Base-by-base conservation (phyloP, 2,113 vertebrate species). In the Oceanites oceanicus region DNA sequence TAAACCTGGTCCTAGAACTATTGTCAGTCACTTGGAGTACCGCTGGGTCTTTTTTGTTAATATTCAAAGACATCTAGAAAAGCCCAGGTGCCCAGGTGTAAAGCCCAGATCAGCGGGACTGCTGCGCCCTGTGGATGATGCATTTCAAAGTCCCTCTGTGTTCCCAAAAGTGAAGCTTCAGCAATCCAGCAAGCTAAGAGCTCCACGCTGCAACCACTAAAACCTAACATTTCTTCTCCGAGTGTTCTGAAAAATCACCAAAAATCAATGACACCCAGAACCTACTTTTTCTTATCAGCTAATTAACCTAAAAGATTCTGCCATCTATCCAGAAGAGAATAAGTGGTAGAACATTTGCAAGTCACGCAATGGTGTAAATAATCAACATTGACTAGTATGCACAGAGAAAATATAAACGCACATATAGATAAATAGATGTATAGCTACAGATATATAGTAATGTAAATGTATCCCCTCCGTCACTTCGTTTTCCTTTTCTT, bases 361-460 rank as follows among this genome's bases (percentile, higher is more conserved):
- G 34, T 55, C 53, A 29, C 4, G 1, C 23, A 55, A 32, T 3
- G 12, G 10, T 80, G 67, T 27, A 77, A 88, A 70, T 32, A 56
- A 78, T 42, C 38, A 83, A 66, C 15, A 32, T 0, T 50, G n/a
- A 59, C 22, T 7, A 74, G 44, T 15, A 23, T 10, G 55, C 18
- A 52, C n/a, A 58, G 16, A 49, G 26, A 63, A 50, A 65, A 78
- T 13, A 81, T 1, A 81, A 49, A 53, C 18, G 47, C 18, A n/a
- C 19, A 29, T 1, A 15, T 0, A 47, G 40, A 40, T 19, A 44
- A 73, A 58, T 1, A 67, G 9, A 58, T 6, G 7, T 21, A 42
- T 3, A 73, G 53, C 40, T 74, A 32, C 32, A 42, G 34, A 23
- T 7, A 71, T 0, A 40, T 0, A 61, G 19, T 2, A 59, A 52